A percentile compares a stretch with the other conserved stretches of the same genome.
Conservation (phyloP, 2,113 vertebrate genomes). For the Mormyrus iriodes region DNA sequence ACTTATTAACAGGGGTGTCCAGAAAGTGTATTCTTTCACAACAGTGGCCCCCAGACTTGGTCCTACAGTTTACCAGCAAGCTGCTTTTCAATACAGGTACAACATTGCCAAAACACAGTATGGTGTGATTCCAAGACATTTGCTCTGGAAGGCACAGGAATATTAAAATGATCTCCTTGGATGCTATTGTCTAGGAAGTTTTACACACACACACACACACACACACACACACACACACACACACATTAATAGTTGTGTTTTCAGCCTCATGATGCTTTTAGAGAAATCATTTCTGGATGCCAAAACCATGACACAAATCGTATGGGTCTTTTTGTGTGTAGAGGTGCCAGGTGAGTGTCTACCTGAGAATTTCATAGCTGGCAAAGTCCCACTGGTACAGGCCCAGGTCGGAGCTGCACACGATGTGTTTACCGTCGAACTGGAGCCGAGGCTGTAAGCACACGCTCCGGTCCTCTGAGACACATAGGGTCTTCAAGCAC, state of each 20-base stretch:
- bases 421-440: constrained; percentile 90
- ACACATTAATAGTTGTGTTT: background rate
- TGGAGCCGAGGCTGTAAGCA: constrained; percentile 90
- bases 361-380: constrained; percentile 95
- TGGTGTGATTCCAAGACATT: background rate
- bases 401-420: constrained; percentile 93
- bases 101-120: background rate
- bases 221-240: background rate
- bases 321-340: background rate
- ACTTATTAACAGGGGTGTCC: too few relatives aligned
- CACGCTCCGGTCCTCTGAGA: constrained; percentile 92
- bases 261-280: background rate
- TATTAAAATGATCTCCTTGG: background rate
- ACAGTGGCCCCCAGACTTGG: background rate
- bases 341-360: constrained; percentile 26
- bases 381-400: constrained; percentile 98
- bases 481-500: constrained; percentile 87
- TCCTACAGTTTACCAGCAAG: too few relatives aligned
- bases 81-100: background rate
- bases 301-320: background rate
- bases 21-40: background rate
- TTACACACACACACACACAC: background rate
- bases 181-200: background rate
- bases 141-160: background rate
- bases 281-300: background rate